Evolutionary conservation across 2,113 vertebrate species (phyloP).

Genomic region (Empidonax traillii): DNA sequence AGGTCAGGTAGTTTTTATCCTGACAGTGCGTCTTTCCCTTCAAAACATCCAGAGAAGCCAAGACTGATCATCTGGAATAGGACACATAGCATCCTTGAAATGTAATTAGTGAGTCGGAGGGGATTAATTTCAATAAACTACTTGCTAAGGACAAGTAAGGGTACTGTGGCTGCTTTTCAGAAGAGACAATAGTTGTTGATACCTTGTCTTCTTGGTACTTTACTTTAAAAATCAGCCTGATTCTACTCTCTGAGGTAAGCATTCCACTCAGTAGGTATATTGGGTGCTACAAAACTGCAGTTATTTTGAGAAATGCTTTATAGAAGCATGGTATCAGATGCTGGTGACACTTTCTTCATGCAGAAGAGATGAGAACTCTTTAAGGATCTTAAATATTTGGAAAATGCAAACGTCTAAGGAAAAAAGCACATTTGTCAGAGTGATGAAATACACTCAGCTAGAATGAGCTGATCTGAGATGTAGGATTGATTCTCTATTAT

Average conservation of each 20-base stretch:
- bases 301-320: neutral
- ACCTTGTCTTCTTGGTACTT: neutral
- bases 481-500: neutral
- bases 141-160: neutral
- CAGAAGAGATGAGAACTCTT: neutral
- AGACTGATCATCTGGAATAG: neutral
- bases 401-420: neutral
- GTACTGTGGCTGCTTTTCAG: neutral
- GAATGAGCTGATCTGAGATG: neutral
- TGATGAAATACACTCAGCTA: neutral
- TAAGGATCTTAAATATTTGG: neutral
- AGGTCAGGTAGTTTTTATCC: neutral
- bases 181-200: neutral
- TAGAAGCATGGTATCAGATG: neutral
- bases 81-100: neutral
- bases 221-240: rapidly evolving
- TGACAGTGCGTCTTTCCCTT: neutral
- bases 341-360: neutral
- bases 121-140: neutral
- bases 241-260: neutral
- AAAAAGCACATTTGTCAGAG: neutral
- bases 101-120: neutral
- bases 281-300: neutral
- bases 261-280: neutral
- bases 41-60: neutral